phyloP scores from a whole-genome alignment of 2,797 vertebrate genomes.

The Rhabdophis nuchalis region DNA sequence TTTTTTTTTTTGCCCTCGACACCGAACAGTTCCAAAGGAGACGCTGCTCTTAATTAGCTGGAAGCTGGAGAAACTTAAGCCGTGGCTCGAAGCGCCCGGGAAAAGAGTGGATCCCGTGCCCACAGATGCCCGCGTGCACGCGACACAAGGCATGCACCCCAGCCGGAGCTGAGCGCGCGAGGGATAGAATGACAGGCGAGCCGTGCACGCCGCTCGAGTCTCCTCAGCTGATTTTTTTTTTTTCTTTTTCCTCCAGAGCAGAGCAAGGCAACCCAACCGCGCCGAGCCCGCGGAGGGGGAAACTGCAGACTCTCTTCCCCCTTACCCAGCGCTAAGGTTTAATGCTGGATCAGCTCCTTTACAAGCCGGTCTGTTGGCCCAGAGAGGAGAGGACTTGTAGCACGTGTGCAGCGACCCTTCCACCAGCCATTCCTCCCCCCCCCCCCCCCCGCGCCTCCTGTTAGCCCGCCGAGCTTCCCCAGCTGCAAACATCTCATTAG shows the following conservation, averaged over 20 bases:
- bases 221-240: constrained; percentile 42
- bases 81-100: not conserved
- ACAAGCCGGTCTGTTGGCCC: constrained; percentile 62
- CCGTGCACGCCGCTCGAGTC: constrained; percentile 1
- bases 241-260: too few species aligned
- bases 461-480: constrained; percentile 71
- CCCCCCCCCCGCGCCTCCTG: constrained; percentile 72
- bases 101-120: not conserved
- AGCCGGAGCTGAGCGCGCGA: constrained; percentile 11
- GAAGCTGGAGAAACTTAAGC: not conserved
- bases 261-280: constrained; percentile 3
- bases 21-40: constrained; percentile 34
- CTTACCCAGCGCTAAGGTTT: constrained; percentile 71
- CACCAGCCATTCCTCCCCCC: constrained; percentile 77
- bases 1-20: not conserved
- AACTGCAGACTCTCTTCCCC: constrained; percentile 35
- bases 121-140: not conserved
- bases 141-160: not conserved
- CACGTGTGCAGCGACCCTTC: constrained; percentile 68
- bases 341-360: constrained; percentile 64
- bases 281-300: constrained; percentile 33
- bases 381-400: constrained; percentile 68
- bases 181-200: constrained; percentile 40
- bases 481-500: constrained; percentile 96
- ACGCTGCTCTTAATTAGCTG: constrained; percentile 7